Conservation (phyloP, 2,888 invertebrate genomes). For the Amblyjoppa fuscipennis region DNA sequence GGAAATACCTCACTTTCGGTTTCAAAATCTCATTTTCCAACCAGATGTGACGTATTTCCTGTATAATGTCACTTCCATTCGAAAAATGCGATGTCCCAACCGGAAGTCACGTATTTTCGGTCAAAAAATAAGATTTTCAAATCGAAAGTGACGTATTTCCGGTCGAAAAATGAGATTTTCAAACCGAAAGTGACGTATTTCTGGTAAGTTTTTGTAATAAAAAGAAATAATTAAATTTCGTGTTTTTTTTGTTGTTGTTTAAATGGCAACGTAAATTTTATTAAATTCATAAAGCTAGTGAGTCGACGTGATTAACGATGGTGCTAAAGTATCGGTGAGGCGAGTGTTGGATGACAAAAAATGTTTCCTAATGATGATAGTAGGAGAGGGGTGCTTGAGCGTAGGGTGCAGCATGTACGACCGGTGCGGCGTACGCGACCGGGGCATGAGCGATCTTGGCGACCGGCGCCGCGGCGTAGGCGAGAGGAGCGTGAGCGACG, state of each 20-base stretch:
- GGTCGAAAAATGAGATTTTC: no score
- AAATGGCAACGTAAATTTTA: constrained; percentile 47
- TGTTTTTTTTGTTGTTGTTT: neutral
- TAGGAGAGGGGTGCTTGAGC: constrained; percentile 71
- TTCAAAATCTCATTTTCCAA: no score
- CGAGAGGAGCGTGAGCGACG: constrained; percentile 74
- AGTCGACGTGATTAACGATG: constrained; percentile 84
- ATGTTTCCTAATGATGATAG: constrained; percentile 61
- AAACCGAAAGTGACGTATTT: no score
- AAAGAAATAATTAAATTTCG: no score
- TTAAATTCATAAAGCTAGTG: constrained; percentile 39
- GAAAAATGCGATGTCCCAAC: no score
- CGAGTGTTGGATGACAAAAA: neutral
- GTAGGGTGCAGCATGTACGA: constrained; percentile 66
- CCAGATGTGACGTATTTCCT: no score
- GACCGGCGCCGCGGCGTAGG: constrained; percentile 67
- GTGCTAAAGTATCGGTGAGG: constrained; percentile 84
- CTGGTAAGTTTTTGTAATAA: no score
- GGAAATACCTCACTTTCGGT: no score
- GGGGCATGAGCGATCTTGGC: constrained; percentile 81
- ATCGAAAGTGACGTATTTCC: no score
- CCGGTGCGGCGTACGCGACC: constrained; percentile 77
- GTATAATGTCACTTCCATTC: no score
- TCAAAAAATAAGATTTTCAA: no score
- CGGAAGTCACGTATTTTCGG: no score